Evolutionary conservation across 2,888 invertebrate species (phyloP), one percentile per base, ranked within the genome.

Genomic region (Ctena decussata): DNA sequence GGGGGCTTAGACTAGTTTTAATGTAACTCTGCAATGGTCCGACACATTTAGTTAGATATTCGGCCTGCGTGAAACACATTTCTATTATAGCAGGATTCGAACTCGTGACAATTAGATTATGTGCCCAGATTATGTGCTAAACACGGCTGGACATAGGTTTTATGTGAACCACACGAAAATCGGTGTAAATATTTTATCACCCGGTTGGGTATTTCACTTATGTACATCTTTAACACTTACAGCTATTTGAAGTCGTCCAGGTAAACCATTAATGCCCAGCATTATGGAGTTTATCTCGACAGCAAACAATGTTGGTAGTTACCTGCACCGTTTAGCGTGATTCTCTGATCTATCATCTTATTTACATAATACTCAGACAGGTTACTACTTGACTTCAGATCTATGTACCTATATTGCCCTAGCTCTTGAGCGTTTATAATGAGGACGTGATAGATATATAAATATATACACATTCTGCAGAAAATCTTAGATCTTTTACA

Each of bases 321-420:
- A 35, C 65, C 65, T 65, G 65, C 65, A 65, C 65, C 32, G 65
- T 65, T 60, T 65, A 65, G 65, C 65, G 65, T 65, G 65, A 65
- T 65, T 65, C 65, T 65, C 65, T 65, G 65, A 65, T 65, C 65
- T 65, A 65, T 60, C 37, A 27, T n/a, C 75, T 37, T 75, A 75
- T 75, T 75, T 75, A 75, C 75, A 75, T 75, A 75, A 75, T 57
- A 75, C 60, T 75, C 57, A 75, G 75, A 75, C 75, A 75, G 39
- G 46, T 49, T 73, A 49, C 30, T 73, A 49, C 73, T 44, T 46
- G 73, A 44, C 73, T 73, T 44, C 15, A 73, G 32, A 73, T 73
- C 30, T 73, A 46, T 44, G 44, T 73, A 73, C 37, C 44, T 32
- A 73, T 46, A n/a, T 46, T 73, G 30, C 49, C 24, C 73, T n/a